These are phyloP conservation scores for Ruditapes philippinarum DNA, from an alignment of 1,140 invertebrate species.

Conservation along the genomic window DNA sequence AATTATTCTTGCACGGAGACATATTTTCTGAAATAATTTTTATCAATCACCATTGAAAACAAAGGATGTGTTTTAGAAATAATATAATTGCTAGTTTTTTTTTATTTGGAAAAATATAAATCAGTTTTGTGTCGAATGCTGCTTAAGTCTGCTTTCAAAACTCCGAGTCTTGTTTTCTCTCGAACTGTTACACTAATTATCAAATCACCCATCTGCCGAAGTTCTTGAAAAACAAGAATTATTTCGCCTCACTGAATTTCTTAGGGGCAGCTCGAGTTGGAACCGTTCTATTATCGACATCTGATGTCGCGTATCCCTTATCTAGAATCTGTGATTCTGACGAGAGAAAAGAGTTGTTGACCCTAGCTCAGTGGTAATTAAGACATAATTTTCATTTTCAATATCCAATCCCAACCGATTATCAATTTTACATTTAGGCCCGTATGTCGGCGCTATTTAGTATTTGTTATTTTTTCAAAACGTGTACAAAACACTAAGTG, in stretches of 20 bases:
- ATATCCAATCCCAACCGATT: conserved; percentile 8
- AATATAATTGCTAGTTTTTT: too few relatives aligned
- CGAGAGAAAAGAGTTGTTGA: conserved; percentile 4
- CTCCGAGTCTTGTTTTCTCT: not conserved
- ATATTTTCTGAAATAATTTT: too few relatives aligned
- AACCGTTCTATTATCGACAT: conserved; percentile 23
- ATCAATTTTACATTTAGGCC: not conserved
- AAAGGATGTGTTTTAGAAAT: too few relatives aligned
- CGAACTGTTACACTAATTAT: conserved; percentile 27
- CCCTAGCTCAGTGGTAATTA: conserved; percentile 29
- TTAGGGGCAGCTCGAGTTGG: conserved; percentile 12
- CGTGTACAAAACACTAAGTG: not conserved
- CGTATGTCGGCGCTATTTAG: not conserved
- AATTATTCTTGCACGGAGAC: too few relatives aligned
- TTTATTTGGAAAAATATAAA: too few relatives aligned
- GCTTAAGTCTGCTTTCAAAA: not conserved
- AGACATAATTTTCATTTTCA: conserved; percentile 54
- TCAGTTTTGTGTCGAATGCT: not conserved
- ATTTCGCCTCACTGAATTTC: conserved; percentile 27
- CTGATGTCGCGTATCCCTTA: conserved; percentile 26
- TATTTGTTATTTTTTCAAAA: not conserved
- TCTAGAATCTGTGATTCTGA: conserved; percentile 4
- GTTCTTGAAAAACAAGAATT: conserved; percentile 54
- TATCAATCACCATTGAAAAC: too few relatives aligned
- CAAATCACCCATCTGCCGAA: conserved; percentile 50